Base-by-base conservation (phyloP, 1,140 invertebrate species). In the Drosophila pruinosa region DNA sequence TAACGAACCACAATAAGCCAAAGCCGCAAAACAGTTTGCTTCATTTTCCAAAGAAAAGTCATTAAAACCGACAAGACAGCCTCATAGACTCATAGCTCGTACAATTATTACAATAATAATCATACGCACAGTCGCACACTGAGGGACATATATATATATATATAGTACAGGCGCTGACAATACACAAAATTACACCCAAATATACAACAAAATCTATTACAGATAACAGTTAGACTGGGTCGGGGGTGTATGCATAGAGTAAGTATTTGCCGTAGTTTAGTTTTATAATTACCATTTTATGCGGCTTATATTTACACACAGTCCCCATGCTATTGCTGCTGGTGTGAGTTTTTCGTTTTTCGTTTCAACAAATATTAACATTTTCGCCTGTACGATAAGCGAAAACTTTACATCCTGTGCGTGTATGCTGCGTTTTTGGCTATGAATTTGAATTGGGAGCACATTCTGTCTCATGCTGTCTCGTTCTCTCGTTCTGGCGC, bases 271-370 rank as follows among this genome's bases (percentile, higher is more conserved):
- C 79, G 64, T 76, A 67, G 76, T 67, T 85, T 79, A 76, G 80
- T 81, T 81, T 81, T 88, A 86, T 86, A 86, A 86, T 86, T 86
- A 86, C 74, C 81, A 88, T 86, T 85, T 85, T 81, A 67, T 86
- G 82, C 36, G 82, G 74, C 64, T 81, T 79, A 50, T 80, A 86
- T 86, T 80, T 81, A 80, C 77, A 75, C 54, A 79, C 67, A 63
- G 78, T 57, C 45, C 61, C 28, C 15, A 12, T 19, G 14, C 39
- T 34, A 17, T 48, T 17, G 2, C 22, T 43, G 12, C 22, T 57
- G 21, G 2, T 14, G 15, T 62, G 15, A 14, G 22, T 26, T 10
- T 43, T 22, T 28, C 19, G 76, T 63, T 76, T 79, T 82, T 79
- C 77, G 59, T 81, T 85, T 86, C 65, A 61, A 73, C 81, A 85